Conservation (phyloP, 2,113 vertebrate species). For the Speoplatyrhinus poulsoni region DNA sequence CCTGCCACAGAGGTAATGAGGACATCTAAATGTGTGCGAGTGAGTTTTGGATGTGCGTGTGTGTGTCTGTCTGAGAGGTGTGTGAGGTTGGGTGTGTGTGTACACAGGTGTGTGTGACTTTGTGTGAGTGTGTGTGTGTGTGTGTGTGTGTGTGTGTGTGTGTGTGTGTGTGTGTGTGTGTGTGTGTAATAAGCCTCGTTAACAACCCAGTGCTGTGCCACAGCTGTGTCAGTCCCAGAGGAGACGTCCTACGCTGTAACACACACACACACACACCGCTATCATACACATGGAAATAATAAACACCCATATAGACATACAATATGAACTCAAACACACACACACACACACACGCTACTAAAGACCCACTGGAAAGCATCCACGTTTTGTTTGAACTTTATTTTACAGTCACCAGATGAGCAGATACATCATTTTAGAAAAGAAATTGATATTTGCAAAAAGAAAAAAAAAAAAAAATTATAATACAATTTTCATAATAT, state of each 20-base stretch:
- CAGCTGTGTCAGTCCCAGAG: slow-evolving; percentile 50
- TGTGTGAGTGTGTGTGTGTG: slow-evolving; percentile 8
- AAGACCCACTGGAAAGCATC: slow-evolving; percentile 5
- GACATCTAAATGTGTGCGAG: not conserved
- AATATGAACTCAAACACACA: slow-evolving; percentile 27
- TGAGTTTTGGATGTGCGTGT: too few relatives aligned
- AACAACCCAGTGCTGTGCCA: too few relatives aligned
- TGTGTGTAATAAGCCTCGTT: not conserved
- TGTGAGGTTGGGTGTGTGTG: not conserved
- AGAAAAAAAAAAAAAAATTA: slow-evolving; percentile 66
- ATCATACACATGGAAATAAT: slow-evolving; percentile 3
- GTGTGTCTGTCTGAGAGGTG: too few relatives aligned
- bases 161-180: slow-evolving; percentile 30
- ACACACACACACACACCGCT: slow-evolving; percentile 53
- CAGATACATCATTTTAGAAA: slow-evolving; percentile 80
- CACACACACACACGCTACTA: slow-evolving; percentile 3
- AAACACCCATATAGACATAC: slow-evolving; percentile 14
- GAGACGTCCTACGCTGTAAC: slow-evolving; percentile 66
- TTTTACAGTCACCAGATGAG: slow-evolving; percentile 81
- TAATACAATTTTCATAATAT: slow-evolving; percentile 80
- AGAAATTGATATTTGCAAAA: slow-evolving; percentile 75
- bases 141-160: not conserved
- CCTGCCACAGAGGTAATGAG: slow-evolving; percentile 27
- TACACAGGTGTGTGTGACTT: slow-evolving; percentile 27
- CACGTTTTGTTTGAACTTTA: slow-evolving; percentile 59